Evolutionary conservation across 2,888 invertebrate species (phyloP).

Genomic region (Eretmocerus hayati): DNA sequence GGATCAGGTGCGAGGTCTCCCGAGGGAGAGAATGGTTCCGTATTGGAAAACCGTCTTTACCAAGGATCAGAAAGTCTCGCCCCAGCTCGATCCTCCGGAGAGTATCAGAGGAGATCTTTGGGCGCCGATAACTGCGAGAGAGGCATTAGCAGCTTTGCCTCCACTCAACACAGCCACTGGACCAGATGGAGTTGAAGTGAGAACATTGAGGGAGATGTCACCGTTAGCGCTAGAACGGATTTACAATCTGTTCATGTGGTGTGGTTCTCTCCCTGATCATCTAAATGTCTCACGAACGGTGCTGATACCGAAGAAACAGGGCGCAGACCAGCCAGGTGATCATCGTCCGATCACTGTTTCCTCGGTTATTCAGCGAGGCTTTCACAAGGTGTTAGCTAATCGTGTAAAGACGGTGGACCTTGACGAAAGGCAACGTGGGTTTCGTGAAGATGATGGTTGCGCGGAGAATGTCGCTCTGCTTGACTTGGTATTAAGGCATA

Average conservation of each 20-base stretch:
- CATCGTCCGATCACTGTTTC: constrained; percentile 2
- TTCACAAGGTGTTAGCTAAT: not conserved
- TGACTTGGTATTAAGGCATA: not conserved
- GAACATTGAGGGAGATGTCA: not conserved
- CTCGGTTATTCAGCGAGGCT: not conserved
- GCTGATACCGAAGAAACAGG: constrained; percentile 1
- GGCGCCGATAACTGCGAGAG: not conserved
- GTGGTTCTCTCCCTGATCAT: not conserved
- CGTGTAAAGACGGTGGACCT: not conserved
- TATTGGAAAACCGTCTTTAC: not conserved
- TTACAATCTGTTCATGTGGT: not conserved
- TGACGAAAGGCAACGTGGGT: constrained; percentile 1
- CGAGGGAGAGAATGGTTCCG: not conserved
- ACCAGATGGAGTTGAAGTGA: not conserved
- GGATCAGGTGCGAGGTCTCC: not conserved
- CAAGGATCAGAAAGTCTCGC: not conserved
- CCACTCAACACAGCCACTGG: not conserved
- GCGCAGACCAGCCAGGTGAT: not conserved
- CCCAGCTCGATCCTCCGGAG: not conserved
- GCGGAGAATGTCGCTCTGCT: not conserved
- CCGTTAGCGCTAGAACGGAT: not conserved
- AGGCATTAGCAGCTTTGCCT: not conserved
- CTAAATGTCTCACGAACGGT: not conserved
- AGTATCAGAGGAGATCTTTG: not conserved
- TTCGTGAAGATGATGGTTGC: not conserved